Conservation (phyloP, 2,888 invertebrate genomes). For the Gibbula magus region DNA sequence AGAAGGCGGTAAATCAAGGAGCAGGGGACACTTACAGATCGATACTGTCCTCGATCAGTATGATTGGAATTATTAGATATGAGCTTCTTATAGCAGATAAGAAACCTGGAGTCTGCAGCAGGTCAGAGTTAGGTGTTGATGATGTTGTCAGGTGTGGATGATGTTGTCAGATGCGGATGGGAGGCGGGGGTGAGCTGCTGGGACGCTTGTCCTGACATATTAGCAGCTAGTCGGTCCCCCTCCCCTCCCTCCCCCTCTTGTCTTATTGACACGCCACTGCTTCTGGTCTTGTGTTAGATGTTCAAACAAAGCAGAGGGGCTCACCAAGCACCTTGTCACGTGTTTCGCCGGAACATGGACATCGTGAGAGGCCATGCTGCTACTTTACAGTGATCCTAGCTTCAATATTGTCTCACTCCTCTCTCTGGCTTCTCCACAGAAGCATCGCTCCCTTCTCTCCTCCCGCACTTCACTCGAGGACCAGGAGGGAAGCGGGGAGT, state of each 20-base stretch:
- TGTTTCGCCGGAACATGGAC: slow-evolving; percentile 1
- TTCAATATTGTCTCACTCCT: slow-evolving; percentile 24
- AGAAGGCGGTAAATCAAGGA: too few relatives aligned
- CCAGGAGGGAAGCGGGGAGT: background rate
- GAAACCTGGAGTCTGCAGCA: too few relatives aligned
- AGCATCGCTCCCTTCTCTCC: background rate
- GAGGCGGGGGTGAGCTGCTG: background rate
- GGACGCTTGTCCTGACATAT: background rate
- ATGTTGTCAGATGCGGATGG: background rate
- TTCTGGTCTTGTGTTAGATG: background rate
- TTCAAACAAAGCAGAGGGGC: background rate
- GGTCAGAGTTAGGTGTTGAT: background rate
- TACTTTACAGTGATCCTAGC: slow-evolving; percentile 18
- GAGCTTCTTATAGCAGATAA: too few relatives aligned
- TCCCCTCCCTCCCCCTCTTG: background rate
- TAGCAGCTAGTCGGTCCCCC: background rate
- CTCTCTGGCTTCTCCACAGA: background rate
- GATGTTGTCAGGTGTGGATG: background rate
- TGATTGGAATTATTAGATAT: too few relatives aligned
- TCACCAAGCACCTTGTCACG: slow-evolving; percentile 17
- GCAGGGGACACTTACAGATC: too few relatives aligned
- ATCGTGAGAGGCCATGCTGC: background rate
- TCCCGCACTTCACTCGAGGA: background rate
- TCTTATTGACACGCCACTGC: slow-evolving; percentile 5
- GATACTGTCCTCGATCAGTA: too few relatives aligned